Percentiles rank a stretch among this genome's conserved stretches.
Conservation (phyloP, 2,888 invertebrate genomes). For the Octodonta nipae region DNA sequence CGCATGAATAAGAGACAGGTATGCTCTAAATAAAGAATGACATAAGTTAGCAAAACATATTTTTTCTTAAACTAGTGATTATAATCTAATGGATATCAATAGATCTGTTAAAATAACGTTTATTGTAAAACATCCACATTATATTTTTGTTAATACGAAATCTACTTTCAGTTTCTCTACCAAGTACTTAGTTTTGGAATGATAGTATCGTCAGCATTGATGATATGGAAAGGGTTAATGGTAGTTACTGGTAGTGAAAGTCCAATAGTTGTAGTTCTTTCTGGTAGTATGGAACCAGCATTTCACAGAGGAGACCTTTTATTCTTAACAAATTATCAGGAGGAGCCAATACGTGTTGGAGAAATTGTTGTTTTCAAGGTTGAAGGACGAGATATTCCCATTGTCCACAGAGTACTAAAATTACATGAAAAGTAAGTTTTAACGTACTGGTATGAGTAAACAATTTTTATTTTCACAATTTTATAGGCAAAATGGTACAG, state of each 20-base stretch:
- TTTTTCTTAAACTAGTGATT: too few relatives aligned
- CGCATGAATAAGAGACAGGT: slow-evolving; percentile 98
- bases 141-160: too few relatives aligned
- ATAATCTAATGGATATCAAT: too few relatives aligned
- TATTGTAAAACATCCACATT: too few relatives aligned
- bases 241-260: slow-evolving; percentile 97
- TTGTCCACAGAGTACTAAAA: slow-evolving; percentile 92
- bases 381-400: slow-evolving; percentile 89
- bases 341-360: slow-evolving; percentile 91
- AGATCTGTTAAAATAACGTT: too few relatives aligned
- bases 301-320: slow-evolving; percentile 95
- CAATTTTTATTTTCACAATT: too few relatives aligned
- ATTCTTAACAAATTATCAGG: slow-evolving; percentile 90
- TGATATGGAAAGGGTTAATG: slow-evolving; percentile 99
- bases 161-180: slow-evolving; percentile 77
- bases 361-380: slow-evolving; percentile 98
- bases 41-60: too few relatives aligned
- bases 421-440: slow-evolving; percentile 96
- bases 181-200: slow-evolving; percentile 97
- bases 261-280: slow-evolving; percentile 93
- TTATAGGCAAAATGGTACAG: slow-evolving; percentile 74
- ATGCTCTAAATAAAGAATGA: too few relatives aligned
- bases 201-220: slow-evolving; percentile 98
- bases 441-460: too few relatives aligned
- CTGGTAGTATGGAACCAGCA: slow-evolving; percentile 99